Conservation (phyloP, 2,888 invertebrate genomes). For the Noctua fimbriata region DNA sequence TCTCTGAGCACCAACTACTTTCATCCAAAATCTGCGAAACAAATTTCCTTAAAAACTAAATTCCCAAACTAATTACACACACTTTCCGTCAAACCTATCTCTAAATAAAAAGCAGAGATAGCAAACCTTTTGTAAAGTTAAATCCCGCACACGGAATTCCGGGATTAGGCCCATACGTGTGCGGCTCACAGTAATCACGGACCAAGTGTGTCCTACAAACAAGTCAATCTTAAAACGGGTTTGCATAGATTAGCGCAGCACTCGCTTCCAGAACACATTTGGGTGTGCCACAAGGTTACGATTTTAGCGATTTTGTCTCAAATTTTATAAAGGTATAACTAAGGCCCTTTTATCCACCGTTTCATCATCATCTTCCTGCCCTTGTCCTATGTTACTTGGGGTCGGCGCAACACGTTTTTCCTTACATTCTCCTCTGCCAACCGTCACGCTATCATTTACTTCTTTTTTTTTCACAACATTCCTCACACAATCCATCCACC, state of each 20-base stretch:
- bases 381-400: no score
- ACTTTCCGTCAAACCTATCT: neutral
- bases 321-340: neutral
- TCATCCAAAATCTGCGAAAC: neutral
- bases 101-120: conserved; percentile 41
- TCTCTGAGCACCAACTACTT: neutral
- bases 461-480: no score
- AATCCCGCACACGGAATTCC: conserved; percentile 66
- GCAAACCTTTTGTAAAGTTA: conserved; percentile 50
- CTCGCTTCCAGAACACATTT: conserved; percentile 81
- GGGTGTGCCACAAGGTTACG: conserved; percentile 65
- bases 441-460: no score
- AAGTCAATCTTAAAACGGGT: conserved; percentile 86
- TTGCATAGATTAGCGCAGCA: conserved; percentile 86
- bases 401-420: no score
- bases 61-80: neutral
- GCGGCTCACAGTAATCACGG: conserved; percentile 75
- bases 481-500: no score
- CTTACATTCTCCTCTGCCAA: no score
- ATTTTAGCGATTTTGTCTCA: conserved; percentile 19
- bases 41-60: neutral
- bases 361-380: no score
- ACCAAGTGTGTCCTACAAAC: conserved; percentile 82
- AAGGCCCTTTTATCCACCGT: neutral
- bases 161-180: conserved; percentile 75